Evolutionary conservation across 2,797 vertebrate species (phyloP).

Genomic region (Lemur catta): DNA sequence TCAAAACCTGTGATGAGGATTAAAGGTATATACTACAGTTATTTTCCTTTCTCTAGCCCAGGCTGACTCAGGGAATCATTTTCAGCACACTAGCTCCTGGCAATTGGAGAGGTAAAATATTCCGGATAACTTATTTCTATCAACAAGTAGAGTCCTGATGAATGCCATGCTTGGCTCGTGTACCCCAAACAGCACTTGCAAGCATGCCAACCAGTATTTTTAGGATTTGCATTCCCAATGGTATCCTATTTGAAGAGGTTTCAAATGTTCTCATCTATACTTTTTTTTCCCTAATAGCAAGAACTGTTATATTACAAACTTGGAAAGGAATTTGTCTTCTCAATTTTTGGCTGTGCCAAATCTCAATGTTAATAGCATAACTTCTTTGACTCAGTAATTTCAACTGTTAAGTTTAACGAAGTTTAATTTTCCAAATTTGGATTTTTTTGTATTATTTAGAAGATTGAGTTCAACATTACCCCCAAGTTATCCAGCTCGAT

Average conservation of each 20-base stretch:
- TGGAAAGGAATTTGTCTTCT: background rate
- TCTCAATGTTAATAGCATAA: conserved; percentile 14
- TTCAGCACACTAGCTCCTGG: background rate
- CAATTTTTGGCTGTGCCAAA: background rate
- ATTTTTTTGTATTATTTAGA: background rate
- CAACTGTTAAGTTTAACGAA: background rate
- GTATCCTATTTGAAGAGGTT: background rate
- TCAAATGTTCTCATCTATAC: background rate
- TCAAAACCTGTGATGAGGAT: background rate
- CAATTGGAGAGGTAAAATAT: background rate
- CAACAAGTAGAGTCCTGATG: background rate
- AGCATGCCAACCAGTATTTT: background rate
- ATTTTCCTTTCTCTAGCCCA: background rate
- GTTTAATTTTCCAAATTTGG: background rate
- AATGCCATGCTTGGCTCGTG: background rate
- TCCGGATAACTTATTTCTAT: background rate
- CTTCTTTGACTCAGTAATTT: background rate
- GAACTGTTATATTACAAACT: background rate
- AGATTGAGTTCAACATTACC: background rate
- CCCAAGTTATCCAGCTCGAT: background rate
- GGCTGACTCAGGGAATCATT: background rate
- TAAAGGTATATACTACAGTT: background rate
- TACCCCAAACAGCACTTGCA: background rate
- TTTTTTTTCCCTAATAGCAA: background rate
- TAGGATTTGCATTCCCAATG: background rate